Evolutionary conservation across 2,888 invertebrate species (phyloP).

Genomic region (Didymodactylos carnosus): DNA sequence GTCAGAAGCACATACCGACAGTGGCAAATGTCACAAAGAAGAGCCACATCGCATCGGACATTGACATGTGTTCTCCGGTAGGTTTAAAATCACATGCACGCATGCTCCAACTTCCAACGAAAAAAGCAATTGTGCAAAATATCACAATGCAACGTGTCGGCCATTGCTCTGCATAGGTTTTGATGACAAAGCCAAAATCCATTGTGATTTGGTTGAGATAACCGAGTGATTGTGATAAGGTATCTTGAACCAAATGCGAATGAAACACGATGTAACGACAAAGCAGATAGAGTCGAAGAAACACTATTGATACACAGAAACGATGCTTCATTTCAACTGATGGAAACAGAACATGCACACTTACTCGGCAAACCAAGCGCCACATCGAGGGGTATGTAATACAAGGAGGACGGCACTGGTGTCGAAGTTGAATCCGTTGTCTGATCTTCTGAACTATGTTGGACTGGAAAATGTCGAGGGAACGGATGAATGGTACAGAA

Average conservation of each 20-base stretch:
- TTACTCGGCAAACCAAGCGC: neutral
- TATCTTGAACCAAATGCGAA: slow-evolving; percentile 29
- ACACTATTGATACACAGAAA: neutral
- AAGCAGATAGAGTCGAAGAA: neutral
- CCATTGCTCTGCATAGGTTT: slow-evolving; percentile 30
- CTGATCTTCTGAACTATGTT: too few species aligned
- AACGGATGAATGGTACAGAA: slow-evolving; percentile 29
- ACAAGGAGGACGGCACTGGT: neutral
- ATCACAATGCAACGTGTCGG: slow-evolving; percentile 27
- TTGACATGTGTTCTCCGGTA: slow-evolving; percentile 22
- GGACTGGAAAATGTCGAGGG: slow-evolving; percentile 16
- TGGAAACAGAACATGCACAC: neutral
- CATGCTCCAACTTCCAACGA: slow-evolving; percentile 27
- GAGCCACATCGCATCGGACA: slow-evolving; percentile 32
- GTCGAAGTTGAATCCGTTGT: neutral
- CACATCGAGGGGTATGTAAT: neutral
- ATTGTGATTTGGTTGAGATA: slow-evolving; percentile 86
- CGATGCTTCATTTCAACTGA: too few species aligned
- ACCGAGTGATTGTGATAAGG: slow-evolving; percentile 30
- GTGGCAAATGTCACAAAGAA: slow-evolving; percentile 32
- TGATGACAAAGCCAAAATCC: slow-evolving; percentile 46
- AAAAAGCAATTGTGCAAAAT: slow-evolving; percentile 24
- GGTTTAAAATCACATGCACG: slow-evolving; percentile 27
- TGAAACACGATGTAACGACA: slow-evolving; percentile 27
- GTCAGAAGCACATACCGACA: slow-evolving; percentile 21